Evolutionary conservation across 2,888 invertebrate genomes (phyloP), one percentile per base, ranked within the genome.

Genomic region (Podotricha telesiphe): DNA sequence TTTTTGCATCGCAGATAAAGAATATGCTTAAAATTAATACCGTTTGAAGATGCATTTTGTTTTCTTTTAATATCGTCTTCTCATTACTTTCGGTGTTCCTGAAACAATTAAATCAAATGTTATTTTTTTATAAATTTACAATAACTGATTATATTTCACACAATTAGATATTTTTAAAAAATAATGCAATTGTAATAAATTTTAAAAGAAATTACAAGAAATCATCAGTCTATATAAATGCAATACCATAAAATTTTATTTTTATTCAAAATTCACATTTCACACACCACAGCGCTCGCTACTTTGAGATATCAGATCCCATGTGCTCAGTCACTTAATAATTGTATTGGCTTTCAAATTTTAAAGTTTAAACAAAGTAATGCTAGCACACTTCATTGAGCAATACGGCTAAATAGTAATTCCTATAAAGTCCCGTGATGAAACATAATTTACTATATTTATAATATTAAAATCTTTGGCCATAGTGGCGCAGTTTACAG

Each of bases 1-100:
- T 73, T 78, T 92, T 93, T 37, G 91, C 92, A 76, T 92, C 87
- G 77, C 93, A 91, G 48, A 89, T 78, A 71, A 91, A 79, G 72
- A 90, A 79, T n/a, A 83, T 81, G 76, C 88, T 86, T 76, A 93
- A 79, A 72, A 86, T 82, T 77, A 93, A 76, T 66, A 88, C 79
- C 70, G 86, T 78, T 82, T 85, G 86, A 68, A 90, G 76, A 80
- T 88, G 84, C 91, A 91, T 93, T 80, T 89, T 76, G 53, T 72
- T 69, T 79, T 75, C 71, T 75, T 74, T 75, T 70, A 80, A 63
- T 79, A 74, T 73, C 73, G 68, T 76, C 77, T 75, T 76, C 73
- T 84, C 91, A 90, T 92, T 77, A 86, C 88, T 86, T 84, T 76
- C 74, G 69, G 68, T 76, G 78, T 75, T 86, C 81, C 92, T 92